Percentiles rank a stretch among this genome's conserved stretches.
phyloP scores from a whole-genome alignment of 2,888 invertebrate species.

The Cosmopolites sordidus region DNA sequence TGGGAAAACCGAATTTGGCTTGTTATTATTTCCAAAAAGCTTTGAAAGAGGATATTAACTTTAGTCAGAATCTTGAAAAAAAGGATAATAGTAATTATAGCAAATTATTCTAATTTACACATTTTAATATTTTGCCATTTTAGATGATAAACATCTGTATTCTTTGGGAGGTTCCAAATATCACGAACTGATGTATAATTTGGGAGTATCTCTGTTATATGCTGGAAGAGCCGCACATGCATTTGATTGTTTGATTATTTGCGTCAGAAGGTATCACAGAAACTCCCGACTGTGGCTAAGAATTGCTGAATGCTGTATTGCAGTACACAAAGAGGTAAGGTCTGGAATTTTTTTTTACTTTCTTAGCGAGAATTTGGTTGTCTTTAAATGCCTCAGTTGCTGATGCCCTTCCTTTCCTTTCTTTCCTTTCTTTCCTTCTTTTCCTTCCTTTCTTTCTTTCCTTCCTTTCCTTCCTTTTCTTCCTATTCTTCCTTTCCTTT shows the following conservation, averaged over 20 bases:
- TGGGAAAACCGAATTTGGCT: conserved; percentile 76
- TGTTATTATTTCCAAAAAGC: conserved; percentile 77
- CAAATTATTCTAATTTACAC: too few relatives aligned
- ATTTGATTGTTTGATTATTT: conserved; percentile 86
- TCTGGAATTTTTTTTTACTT: too few relatives aligned
- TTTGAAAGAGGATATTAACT: conserved; percentile 63
- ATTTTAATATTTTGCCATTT: conserved; percentile 16
- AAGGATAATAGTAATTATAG: conserved; percentile 34
- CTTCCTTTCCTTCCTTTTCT: too few relatives aligned
- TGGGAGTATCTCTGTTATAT: conserved; percentile 79
- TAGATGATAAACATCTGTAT: conserved; percentile 56
- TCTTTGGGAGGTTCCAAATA: conserved; percentile 59
- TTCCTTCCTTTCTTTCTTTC: too few relatives aligned
- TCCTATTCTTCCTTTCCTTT: too few relatives aligned
- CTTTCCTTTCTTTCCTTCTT: too few relatives aligned
- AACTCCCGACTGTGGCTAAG: conserved; percentile 90
- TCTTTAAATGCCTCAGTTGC: too few relatives aligned
- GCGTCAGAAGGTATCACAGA: conserved; percentile 77
- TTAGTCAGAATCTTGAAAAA: conserved; percentile 46
- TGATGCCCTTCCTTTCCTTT: too few relatives aligned
- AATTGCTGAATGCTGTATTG: conserved; percentile 88
- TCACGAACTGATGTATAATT: conserved; percentile 70
- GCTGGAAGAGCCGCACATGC: conserved; percentile 78
- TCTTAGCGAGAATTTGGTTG: too few relatives aligned
- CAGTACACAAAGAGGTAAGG: conserved; percentile 53